Conservation (phyloP, 2,888 invertebrate species). For the Achlya flavicornis region DNA sequence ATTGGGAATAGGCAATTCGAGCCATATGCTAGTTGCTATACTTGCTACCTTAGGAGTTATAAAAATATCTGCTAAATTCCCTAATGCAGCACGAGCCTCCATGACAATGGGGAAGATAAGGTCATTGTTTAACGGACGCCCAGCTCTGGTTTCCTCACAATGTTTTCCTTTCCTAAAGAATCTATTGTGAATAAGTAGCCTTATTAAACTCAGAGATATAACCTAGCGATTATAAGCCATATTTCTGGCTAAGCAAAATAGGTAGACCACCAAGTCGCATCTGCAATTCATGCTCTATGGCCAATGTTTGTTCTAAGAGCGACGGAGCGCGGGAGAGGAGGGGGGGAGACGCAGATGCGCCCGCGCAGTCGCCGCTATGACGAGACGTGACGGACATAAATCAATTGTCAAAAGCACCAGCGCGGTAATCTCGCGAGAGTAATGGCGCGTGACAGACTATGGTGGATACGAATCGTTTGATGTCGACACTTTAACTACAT, state of each 20-base stretch:
- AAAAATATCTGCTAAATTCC: no score
- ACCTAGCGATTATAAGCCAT: neutral
- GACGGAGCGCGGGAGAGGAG: conserved; percentile 31
- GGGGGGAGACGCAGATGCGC: conserved; percentile 63
- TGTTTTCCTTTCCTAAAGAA: no score
- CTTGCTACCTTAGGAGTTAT: no score
- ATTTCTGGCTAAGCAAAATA: conserved; percentile 13
- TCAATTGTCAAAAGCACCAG: conserved; percentile 79
- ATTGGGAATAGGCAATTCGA: no score
- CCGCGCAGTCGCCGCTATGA: conserved; percentile 76
- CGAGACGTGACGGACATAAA: conserved; percentile 82
- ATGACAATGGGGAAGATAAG: no score
- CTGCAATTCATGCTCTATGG: conserved; percentile 48
- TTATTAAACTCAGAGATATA: no score
- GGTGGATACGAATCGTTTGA: conserved; percentile 53
- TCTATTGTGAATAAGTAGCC: no score
- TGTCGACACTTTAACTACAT: conserved; percentile 6
- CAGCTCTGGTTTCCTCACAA: no score
- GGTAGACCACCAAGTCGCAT: conserved; percentile 9
- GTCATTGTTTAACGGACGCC: no score
- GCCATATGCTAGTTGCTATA: no score
- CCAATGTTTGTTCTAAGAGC: conserved; percentile 46
- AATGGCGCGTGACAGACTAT: conserved; percentile 56
- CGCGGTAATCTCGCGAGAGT: conserved; percentile 71
- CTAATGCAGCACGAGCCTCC: no score